Evolutionary conservation across 1,140 invertebrate genomes (phyloP), one percentile per base, ranked within the genome.

Genomic region (Cyrtorhinus lividipennis): DNA sequence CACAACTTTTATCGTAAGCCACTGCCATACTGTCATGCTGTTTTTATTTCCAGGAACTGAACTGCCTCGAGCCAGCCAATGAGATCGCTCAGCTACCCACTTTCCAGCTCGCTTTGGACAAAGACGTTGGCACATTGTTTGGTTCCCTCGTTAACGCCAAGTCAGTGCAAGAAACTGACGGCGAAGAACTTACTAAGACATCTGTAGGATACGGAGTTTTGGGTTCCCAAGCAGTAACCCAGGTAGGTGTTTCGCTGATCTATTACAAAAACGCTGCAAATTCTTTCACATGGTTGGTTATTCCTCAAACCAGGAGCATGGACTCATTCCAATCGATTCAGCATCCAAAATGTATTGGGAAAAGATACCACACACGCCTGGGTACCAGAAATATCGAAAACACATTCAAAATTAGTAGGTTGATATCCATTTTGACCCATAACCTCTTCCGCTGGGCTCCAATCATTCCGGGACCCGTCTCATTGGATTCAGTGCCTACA

Each of bases 1-100:
- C 15, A 15, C 15, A 5, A 38, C 5, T 15, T 38, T 5, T 53
- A 5, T 45, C 45, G 24, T 2, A n/a, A 62, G 62, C 46, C 56
- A 20, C 44, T 62, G 24, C n/a, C n/a, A n/a, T 38, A 38, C 30
- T 38, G 5, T 38, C 30, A 38, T 38, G 30, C 15, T 15, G 15
- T 8, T 15, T 38, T 5, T 53, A 5, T 45, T 61, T 56, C 2
- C 25, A 62, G 62, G 62, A 62, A 20, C 44, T 62, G 24, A 48
- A 62, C 20, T 62, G 26, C 24, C 62, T 62, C 20, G 62, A 62
- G 24, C 48, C 56, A 56, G 48, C 53, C 46, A 62, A 56, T 56
- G 62, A 62, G 15, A 24, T 20, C 24, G 10, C 46, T 8, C n/a
- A 24, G 22, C 22, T 48, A 56, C 24, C 38, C 18, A 62, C n/a